These are phyloP conservation scores for Sebastes hubbsi DNA, from an alignment of 2,797 vertebrate species.

Conservation along the genomic window DNA sequence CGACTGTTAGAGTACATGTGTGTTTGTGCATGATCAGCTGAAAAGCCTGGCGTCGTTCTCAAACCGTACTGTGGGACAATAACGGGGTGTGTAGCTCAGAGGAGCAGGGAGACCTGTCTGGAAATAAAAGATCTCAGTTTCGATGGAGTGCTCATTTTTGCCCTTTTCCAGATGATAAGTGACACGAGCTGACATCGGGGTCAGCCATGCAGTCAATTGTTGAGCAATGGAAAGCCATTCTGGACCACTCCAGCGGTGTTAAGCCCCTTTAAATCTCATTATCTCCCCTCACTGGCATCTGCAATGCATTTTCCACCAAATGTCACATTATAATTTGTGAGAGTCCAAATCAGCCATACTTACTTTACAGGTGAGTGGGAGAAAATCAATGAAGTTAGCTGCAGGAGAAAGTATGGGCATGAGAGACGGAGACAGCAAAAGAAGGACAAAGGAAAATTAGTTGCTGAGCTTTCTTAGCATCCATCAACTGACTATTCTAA, in stretches of 20 bases:
- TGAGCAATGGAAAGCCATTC: slow-evolving; percentile 54
- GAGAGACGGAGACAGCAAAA: not conserved
- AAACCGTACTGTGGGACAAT: slow-evolving; percentile 23
- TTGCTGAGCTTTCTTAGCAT: not conserved
- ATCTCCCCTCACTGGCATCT: slow-evolving; percentile 52
- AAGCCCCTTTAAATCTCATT: slow-evolving; percentile 67
- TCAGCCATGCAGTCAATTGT: slow-evolving; percentile 58
- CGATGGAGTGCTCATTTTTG: slow-evolving; percentile 34
- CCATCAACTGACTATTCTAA: not conserved
- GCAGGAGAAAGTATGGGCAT: not conserved
- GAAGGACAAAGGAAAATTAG: not conserved
- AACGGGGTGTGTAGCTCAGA: not conserved
- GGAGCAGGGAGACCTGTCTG: slow-evolving; percentile 23
- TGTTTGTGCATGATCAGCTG: slow-evolving; percentile 68
- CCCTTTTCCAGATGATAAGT: slow-evolving; percentile 62
- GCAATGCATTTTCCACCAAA: slow-evolving; percentile 64
- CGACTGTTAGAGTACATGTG: slow-evolving; percentile 47
- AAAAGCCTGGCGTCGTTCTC: slow-evolving; percentile 44
- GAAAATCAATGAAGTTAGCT: slow-evolving; percentile 40
- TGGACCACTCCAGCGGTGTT: slow-evolving; percentile 46
- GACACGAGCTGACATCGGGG: slow-evolving; percentile 63
- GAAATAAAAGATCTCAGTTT: slow-evolving; percentile 52
- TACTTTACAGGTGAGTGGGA: slow-evolving; percentile 35
- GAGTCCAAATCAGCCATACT: slow-evolving; percentile 35
- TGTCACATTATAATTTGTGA: slow-evolving; percentile 67